Evolutionary conservation across 64 coral and sea anemone genomes (phyloP).

Genomic region (Stichodactyla helianthus): DNA sequence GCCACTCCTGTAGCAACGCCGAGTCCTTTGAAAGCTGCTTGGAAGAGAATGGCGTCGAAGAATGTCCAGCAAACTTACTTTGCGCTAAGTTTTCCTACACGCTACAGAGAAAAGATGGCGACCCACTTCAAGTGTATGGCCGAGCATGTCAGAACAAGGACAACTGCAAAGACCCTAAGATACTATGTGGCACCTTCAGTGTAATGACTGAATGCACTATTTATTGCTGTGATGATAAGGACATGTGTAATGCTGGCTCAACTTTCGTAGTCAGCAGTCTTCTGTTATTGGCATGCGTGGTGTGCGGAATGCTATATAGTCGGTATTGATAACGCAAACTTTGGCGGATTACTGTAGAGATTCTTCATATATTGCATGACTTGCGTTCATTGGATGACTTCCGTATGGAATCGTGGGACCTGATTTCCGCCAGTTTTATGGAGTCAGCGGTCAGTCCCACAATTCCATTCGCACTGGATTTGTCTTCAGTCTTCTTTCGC

Average conservation of each 20-base stretch:
- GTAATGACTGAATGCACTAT: conserved; percentile 12
- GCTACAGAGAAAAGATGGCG: not conserved
- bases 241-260: conserved; percentile 31
- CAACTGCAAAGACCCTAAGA: conserved; percentile 18
- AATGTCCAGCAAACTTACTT: not conserved
- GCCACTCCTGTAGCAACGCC: not conserved
- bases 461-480: too few species aligned
- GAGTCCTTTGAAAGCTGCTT: not conserved
- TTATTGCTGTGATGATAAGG: conserved; percentile 14
- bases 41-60: not conserved
- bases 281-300: conserved; percentile 2
- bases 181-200: not conserved
- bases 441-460: too few species aligned
- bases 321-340: not conserved
- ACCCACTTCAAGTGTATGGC: not conserved
- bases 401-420: too few species aligned
- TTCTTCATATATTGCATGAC: too few species aligned
- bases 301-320: not conserved
- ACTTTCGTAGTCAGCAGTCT: not conserved
- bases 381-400: too few species aligned
- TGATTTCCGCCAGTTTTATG: too few species aligned
- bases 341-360: not conserved
- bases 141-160: not conserved
- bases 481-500: too few species aligned
- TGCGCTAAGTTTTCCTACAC: conserved; percentile 13